Evolutionary conservation across 2,113 vertebrate genomes (phyloP).

Genomic region (Ailuropoda melanoleuca): DNA sequence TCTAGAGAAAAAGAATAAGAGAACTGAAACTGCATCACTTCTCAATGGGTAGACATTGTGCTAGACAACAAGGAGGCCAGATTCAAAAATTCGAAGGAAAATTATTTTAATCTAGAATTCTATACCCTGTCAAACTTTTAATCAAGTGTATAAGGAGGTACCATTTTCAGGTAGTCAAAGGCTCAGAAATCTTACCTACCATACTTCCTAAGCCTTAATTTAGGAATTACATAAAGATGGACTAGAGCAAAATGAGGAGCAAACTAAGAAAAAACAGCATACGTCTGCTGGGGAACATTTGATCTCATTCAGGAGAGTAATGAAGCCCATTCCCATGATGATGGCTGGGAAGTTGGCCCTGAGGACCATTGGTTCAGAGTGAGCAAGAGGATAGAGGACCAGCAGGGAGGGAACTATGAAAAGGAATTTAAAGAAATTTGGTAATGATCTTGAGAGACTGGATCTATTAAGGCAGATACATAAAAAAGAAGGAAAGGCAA

Average conservation of each 20-base stretch:
- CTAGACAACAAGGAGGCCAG: not conserved
- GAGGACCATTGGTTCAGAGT: not conserved
- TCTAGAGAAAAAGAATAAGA: not conserved
- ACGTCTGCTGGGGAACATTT: not conserved
- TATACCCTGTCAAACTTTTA: not conserved
- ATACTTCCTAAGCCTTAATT: not conserved
- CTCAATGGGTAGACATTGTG: not conserved
- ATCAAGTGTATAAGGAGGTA: not conserved
- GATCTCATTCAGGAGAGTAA: not conserved
- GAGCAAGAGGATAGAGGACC: not conserved
- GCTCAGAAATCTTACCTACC: not conserved
- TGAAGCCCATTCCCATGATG: not conserved
- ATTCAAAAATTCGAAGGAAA: conserved; percentile 21
- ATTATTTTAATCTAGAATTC: conserved; percentile 27
- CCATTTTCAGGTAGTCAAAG: not conserved
- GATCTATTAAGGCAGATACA: not conserved
- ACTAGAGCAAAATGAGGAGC: not conserved
- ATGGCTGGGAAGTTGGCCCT: no score
- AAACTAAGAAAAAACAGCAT: not conserved
- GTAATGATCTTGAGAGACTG: not conserved
- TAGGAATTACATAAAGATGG: not conserved
- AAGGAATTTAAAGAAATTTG: not conserved
- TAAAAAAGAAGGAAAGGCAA: not conserved
- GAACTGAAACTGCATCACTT: not conserved
- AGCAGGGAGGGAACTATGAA: not conserved